These are phyloP conservation scores for Ecliptopera silaceata DNA, from an alignment of 2,888 invertebrate genomes.

Conservation along the genomic window DNA sequence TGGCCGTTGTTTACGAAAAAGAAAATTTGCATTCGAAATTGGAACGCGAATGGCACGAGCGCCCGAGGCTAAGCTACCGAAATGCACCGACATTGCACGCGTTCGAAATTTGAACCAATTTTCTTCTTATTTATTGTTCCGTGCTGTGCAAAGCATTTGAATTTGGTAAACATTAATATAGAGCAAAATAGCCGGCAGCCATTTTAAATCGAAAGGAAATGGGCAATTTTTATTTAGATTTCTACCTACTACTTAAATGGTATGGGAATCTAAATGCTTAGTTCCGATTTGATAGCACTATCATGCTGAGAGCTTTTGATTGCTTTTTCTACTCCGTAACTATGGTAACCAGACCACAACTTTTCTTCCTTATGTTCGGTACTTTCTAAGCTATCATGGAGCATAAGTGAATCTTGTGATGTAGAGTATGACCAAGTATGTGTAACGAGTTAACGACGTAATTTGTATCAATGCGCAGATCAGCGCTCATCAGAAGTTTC, in stretches of 20 bases:
- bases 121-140: slow-evolving; percentile 28
- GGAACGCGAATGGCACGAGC: slow-evolving; percentile 75
- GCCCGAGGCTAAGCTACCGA: slow-evolving; percentile 75
- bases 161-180: slow-evolving; percentile 3
- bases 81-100: slow-evolving; percentile 50
- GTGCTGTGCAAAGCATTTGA: slow-evolving; percentile 20
- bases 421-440: slow-evolving; percentile 41
- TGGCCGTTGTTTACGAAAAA: slow-evolving; percentile 57
- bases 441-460: slow-evolving; percentile 69
- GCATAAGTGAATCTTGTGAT: slow-evolving; percentile 7
- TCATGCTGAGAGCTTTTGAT: not conserved
- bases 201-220: slow-evolving; percentile 33
- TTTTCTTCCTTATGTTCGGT: slow-evolving; percentile 1
- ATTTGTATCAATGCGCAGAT: slow-evolving; percentile 72
- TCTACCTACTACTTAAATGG: slow-evolving; percentile 1
- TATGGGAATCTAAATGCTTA: slow-evolving; percentile 14
- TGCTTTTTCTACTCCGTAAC: not conserved
- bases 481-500: slow-evolving; percentile 58
- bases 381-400: slow-evolving; percentile 2
- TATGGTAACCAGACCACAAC: slow-evolving; percentile 6
- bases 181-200: slow-evolving; percentile 31
- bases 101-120: slow-evolving; percentile 34
- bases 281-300: slow-evolving; percentile 14
- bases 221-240: slow-evolving; percentile 29
- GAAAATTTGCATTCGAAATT: slow-evolving; percentile 77